These are phyloP conservation scores for Phoeniculus purpureus DNA, from an alignment of 2,797 vertebrate genomes.

Conservation along the genomic window DNA sequence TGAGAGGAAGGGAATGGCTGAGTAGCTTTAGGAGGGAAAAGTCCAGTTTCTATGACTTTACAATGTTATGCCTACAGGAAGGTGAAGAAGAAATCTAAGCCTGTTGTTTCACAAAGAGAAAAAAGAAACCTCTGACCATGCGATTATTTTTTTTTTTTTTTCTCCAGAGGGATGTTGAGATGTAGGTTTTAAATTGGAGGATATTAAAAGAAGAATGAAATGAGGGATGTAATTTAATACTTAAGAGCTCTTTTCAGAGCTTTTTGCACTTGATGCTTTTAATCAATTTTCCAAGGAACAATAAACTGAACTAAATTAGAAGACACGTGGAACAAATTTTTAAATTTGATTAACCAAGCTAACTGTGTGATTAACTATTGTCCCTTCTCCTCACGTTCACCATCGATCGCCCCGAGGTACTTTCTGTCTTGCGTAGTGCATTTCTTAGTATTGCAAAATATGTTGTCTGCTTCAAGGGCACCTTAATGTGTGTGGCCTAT, in stretches of 20 bases:
- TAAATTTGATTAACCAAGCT: not conserved
- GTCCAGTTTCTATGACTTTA: not conserved
- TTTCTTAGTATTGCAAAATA: not conserved
- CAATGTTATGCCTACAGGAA: not conserved
- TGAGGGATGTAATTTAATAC: not conserved
- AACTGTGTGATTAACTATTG: not conserved
- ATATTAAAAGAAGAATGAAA: not conserved
- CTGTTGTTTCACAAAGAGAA: not conserved
- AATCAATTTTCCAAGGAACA: not conserved
- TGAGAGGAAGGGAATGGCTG: not conserved
- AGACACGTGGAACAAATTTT: not conserved
- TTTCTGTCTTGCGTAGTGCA: not conserved
- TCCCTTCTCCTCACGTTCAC: not conserved
- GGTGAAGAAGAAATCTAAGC: not conserved
- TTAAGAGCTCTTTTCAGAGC: not conserved
- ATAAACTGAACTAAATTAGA: not conserved
- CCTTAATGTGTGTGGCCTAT: not conserved
- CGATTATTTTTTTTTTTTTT: not conserved
- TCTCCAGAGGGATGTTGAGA: not conserved
- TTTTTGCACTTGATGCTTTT: not conserved
- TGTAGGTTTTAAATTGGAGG: not conserved
- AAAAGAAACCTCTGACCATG: not conserved
- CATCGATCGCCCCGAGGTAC: not conserved
- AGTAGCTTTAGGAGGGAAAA: not conserved
- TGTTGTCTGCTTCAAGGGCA: not conserved